Percentiles rank a stretch among this genome's conserved stretches.
Conservation (phyloP, 2,797 vertebrate genomes). For the Lateolabrax maculatus region DNA sequence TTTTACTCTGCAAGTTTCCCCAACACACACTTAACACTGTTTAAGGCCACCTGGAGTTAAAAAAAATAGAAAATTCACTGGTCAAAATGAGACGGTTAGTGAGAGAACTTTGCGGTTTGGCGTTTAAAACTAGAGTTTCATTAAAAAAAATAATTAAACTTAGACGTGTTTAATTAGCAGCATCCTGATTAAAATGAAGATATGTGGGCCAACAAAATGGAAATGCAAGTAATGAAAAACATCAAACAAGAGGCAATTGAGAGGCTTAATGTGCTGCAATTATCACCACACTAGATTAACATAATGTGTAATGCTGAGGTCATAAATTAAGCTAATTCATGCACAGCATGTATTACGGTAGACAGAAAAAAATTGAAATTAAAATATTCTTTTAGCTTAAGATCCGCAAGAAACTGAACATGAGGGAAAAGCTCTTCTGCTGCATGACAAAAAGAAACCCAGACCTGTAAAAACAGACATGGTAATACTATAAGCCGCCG, state of each 20-base stretch:
- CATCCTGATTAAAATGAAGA: not conserved
- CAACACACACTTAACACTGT: not conserved
- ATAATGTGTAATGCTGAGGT: conserved; percentile 27
- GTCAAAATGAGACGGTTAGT: not conserved
- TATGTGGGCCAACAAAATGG: not conserved
- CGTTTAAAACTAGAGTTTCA: not conserved
- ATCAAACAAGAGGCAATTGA: conserved; percentile 34
- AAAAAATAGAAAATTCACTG: not conserved
- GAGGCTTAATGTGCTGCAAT: conserved; percentile 39
- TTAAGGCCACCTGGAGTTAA: not conserved
- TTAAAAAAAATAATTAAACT: not conserved
- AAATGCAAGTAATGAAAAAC: conserved; percentile 12
- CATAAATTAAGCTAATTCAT: conserved; percentile 30
- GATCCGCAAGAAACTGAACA: not conserved
- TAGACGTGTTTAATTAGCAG: not conserved
- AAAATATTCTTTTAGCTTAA: conserved; percentile 5
- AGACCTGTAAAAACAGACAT: not conserved
- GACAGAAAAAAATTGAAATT: not conserved
- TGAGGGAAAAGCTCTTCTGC: not conserved
- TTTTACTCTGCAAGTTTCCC: not conserved
- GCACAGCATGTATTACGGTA: not conserved
- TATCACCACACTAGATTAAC: conserved; percentile 37
- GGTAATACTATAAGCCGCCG: not conserved
- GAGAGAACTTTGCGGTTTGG: not conserved
- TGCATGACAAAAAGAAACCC: too few species aligned